Evolutionary conservation across 2,797 vertebrate species (phyloP), one percentile per base, ranked within the genome.

Genomic region (Chelonia mydas): DNA sequence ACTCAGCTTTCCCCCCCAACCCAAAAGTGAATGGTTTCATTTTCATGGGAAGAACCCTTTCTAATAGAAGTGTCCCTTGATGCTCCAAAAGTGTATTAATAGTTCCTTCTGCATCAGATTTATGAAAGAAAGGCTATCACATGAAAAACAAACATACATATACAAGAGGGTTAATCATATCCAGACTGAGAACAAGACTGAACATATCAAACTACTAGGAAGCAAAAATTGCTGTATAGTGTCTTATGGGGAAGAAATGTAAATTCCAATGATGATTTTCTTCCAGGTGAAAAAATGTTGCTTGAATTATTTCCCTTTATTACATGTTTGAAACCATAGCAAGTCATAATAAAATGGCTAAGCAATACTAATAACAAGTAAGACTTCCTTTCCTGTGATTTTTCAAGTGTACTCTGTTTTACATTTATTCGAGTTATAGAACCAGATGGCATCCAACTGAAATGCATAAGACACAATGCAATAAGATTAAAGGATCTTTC

Each of bases 401-500:
- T 68, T 86, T 96, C 49, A 76, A 55, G 27, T 51, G 76, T 51
- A 1, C 50, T 85, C 37, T 90, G 12, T 25, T 93, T 87, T 68
- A 54, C 37, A 41, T 55, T 96, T 61, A 78, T 11, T 10, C 37
- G 45, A 91, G 16, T 6, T 84, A 0, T 11, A 21, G 28, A 51
- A 84, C 1, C 9, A 87, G 65, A 83, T 86, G 37, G 12, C 74
- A 87, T 84, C 8, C 3, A 2, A 21, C 21, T 84, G 89, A 94
- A 93, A 83, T 54, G 47, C 57, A 78, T 37, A 51, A 51, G 76
- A 21, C 28, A 57, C 49, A 54, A 50, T 19, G 61, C 49, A 72
- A 83, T 83, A 74, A 87, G 87, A 88, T 92, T 90, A 96, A 57
- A 87, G 77, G 89, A 81, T 28, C 17, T 90, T 92, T 93, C 41